These are phyloP conservation scores for Psophia crepitans DNA, from an alignment of 2,113 vertebrate species.

Conservation along the genomic window DNA sequence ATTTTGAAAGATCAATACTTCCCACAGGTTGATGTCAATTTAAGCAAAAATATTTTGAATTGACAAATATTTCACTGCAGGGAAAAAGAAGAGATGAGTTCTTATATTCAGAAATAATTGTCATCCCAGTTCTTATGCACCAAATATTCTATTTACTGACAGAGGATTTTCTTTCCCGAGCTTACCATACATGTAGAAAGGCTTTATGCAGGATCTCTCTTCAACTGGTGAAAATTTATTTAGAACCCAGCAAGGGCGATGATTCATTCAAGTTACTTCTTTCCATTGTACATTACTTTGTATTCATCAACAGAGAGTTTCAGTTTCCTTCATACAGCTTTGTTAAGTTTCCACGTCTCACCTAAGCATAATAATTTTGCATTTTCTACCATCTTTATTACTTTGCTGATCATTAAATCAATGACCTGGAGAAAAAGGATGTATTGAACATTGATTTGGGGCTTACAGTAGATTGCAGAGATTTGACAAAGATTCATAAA, in stretches of 20 bases:
- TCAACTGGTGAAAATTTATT: not conserved
- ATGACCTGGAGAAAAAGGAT: not conserved
- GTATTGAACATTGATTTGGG: not conserved
- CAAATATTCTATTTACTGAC: not conserved
- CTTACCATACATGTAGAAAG: not conserved
- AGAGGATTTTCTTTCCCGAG: not conserved
- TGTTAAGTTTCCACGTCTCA: not conserved
- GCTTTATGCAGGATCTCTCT: not conserved
- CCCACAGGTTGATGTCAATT: not conserved
- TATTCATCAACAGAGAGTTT: not conserved
- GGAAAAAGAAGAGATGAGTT: not conserved
- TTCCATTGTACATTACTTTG: not conserved
- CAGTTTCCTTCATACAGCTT: not conserved
- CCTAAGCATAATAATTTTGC: not conserved
- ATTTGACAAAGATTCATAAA: not conserved
- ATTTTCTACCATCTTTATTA: not conserved
- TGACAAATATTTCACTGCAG: not conserved
- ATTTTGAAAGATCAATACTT: not conserved
- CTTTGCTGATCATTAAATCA: not conserved
- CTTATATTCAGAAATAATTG: not conserved
- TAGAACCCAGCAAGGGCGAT: not conserved
- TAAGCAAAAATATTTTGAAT: not conserved
- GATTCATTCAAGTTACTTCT: not conserved
- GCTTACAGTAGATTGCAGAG: not conserved
- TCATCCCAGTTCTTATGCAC: not conserved